phyloP scores from a whole-genome alignment of 2,797 vertebrate species.

The Pangasius macronema region DNA sequence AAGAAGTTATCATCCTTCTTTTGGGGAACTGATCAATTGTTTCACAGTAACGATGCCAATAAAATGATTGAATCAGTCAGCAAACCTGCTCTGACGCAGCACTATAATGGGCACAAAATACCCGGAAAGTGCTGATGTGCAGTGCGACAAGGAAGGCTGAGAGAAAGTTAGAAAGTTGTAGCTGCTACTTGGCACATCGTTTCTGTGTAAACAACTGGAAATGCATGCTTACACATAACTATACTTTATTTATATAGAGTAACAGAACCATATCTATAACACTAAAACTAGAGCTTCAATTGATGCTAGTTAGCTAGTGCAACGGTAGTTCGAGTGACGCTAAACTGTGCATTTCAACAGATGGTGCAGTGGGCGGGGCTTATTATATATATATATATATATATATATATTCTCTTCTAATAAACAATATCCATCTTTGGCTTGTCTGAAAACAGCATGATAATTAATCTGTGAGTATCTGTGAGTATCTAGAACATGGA shows the following conservation, averaged over 20 bases:
- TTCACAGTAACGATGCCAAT: background rate
- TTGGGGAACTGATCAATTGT: background rate
- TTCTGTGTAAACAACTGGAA: no score
- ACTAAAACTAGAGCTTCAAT: no score
- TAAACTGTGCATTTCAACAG: background rate
- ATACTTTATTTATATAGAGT: background rate
- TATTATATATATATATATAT: background rate
- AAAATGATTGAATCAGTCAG: background rate
- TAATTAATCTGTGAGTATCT: background rate
- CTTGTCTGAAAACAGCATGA: background rate
- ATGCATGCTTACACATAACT: background rate
- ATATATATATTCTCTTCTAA: background rate
- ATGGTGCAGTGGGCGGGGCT: background rate
- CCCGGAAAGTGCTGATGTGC: slow-evolving; percentile 8
- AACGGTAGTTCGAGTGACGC: no score
- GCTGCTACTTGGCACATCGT: background rate
- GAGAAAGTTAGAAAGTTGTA: background rate
- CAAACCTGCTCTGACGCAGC: background rate
- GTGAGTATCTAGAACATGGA: background rate
- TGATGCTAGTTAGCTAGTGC: background rate
- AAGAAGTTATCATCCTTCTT: background rate
- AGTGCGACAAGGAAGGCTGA: background rate
- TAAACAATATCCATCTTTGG: background rate
- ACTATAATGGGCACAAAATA: background rate
- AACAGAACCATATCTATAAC: background rate